These are phyloP conservation scores for Apodemus sylvaticus DNA, from an alignment of 2,113 vertebrate genomes.

Conservation along the genomic window DNA sequence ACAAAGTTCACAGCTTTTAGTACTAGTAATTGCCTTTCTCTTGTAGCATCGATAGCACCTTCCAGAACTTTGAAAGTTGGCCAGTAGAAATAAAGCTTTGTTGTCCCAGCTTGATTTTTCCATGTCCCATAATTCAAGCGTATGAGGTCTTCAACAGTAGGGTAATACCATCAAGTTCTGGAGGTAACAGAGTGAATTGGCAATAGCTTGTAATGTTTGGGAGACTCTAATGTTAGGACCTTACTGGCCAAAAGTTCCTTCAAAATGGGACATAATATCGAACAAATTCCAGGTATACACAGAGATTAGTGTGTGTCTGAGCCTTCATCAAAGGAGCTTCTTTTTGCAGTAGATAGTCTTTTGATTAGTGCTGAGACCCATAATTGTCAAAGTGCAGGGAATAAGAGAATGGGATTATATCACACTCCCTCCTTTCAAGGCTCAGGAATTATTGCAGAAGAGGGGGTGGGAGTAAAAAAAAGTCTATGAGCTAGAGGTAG, in stretches of 20 bases:
- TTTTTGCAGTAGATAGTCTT: too few relatives aligned
- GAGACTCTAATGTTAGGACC: not conserved
- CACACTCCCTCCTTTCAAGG: too few relatives aligned
- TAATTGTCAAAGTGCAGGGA: not conserved
- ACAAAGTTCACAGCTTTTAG: not conserved
- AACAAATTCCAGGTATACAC: not conserved
- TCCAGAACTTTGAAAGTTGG: not conserved
- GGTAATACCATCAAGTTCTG: not conserved
- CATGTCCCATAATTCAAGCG: not conserved
- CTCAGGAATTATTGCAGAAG: not conserved
- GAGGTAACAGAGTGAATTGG: not conserved
- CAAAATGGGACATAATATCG: not conserved
- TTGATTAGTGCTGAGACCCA: not conserved
- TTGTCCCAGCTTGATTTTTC: not conserved
- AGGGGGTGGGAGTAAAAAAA: fast-evolving
- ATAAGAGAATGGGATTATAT: not conserved
- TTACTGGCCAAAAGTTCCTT: not conserved
- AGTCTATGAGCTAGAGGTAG: not conserved
- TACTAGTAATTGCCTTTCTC: not conserved
- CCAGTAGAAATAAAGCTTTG: not conserved
- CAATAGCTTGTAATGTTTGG: not conserved
- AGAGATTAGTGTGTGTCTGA: not conserved
- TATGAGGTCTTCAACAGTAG: not conserved
- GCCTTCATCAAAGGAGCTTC: not conserved
- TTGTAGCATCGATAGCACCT: not conserved